A percentile compares a stretch with the other conserved stretches of the same genome.
phyloP scores from a whole-genome alignment of 92 coral and sea anemone genomes.

The Paramuricea clavata region DNA sequence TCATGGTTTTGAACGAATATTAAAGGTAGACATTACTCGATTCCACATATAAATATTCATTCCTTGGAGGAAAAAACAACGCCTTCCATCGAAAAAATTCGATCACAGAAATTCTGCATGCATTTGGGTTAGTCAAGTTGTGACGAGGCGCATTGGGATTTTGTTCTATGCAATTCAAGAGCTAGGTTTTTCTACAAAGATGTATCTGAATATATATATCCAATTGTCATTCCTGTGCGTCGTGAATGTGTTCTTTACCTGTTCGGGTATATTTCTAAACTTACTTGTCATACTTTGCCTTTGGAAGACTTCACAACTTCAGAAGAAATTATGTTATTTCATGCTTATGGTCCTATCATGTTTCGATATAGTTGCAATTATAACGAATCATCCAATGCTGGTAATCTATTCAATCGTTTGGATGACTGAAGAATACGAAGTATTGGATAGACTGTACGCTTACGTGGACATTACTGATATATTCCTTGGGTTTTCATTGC shows the following conservation, averaged over 20 bases:
- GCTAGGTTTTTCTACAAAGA: background rate
- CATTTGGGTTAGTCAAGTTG: no score
- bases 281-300: background rate
- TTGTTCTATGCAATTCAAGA: background rate
- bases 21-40: no score
- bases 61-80: no score
- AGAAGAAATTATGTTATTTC: conserved; percentile 26
- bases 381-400: conserved; percentile 4
- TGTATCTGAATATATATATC: background rate
- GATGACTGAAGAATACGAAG: background rate
- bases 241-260: background rate
- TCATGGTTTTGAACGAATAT: no score
- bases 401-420: background rate
- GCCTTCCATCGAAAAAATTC: no score
- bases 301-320: conserved; percentile 21
- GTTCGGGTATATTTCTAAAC: background rate
- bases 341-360: conserved; percentile 24
- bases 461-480: conserved; percentile 2
- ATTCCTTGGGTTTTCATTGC: conserved; percentile 25
- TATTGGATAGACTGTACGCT: background rate
- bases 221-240: background rate
- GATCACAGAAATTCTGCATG: no score
- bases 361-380: conserved; percentile 2
- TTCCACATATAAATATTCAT: no score
- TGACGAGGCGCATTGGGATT: no score